These are phyloP conservation scores for Cassiopea xamachana DNA, from an alignment of 30 jellyfish, hydroid and myxozoan species.

Conservation along the genomic window DNA sequence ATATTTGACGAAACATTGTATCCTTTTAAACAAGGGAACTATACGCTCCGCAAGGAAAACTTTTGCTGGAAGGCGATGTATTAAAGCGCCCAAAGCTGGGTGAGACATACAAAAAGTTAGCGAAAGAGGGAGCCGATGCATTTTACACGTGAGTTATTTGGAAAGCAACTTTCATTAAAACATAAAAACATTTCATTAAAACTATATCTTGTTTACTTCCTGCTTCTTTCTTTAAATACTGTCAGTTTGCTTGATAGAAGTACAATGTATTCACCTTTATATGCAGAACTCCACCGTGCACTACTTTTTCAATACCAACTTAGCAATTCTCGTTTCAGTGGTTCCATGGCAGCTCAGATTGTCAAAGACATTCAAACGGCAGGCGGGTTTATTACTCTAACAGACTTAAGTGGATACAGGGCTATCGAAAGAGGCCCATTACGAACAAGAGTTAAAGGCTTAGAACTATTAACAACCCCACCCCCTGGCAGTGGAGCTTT, in stretches of 20 bases:
- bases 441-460: conserved; percentile 74
- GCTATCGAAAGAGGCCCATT: conserved; percentile 90
- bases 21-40: conserved; percentile 68
- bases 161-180: not conserved
- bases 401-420: conserved; percentile 88
- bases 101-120: conserved; percentile 79
- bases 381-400: conserved; percentile 89
- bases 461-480: conserved; percentile 90
- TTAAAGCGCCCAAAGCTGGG: conserved; percentile 95
- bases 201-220: too few relatives aligned
- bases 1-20: not conserved
- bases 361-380: conserved; percentile 91
- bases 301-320: not conserved
- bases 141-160: conserved; percentile 82
- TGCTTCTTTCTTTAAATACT: too few relatives aligned
- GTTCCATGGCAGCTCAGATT: conserved; percentile 91
- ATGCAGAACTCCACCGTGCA: not conserved
- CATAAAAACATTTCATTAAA: too few relatives aligned
- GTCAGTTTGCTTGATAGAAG: too few relatives aligned
- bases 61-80: conserved; percentile 79
- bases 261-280: not conserved
- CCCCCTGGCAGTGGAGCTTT: conserved; percentile 99
- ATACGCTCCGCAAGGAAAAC: conserved; percentile 90
- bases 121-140: conserved; percentile 88
- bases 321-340: conserved; percentile 56